Conservation (phyloP, 2,113 vertebrate species). For the Corythoichthys intestinalis region DNA sequence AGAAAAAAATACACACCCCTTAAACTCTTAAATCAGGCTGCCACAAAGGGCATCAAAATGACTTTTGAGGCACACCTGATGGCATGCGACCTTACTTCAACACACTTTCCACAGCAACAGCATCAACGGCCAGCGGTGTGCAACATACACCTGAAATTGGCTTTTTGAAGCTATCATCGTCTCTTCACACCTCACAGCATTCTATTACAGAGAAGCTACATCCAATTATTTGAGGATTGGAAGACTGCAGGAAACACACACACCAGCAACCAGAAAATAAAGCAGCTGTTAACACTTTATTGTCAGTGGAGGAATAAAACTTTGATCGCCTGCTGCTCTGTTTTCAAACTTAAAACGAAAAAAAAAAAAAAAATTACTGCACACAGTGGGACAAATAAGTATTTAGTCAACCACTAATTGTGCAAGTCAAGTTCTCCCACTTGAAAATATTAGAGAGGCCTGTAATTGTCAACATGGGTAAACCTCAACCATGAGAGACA, state of each 20-base stretch:
- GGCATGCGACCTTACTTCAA: background rate
- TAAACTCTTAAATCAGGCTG: background rate
- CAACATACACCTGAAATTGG: conserved; percentile 50
- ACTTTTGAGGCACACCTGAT: background rate
- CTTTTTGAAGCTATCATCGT: conserved; percentile 54
- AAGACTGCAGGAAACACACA: conserved; percentile 25
- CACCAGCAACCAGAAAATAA: background rate
- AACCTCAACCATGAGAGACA: too few relatives aligned
- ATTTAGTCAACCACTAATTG: too few relatives aligned
- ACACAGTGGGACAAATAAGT: too few relatives aligned
- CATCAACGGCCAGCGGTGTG: conserved; percentile 22
- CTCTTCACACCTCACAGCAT: conserved; percentile 63
- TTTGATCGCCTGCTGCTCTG: conserved; percentile 30
- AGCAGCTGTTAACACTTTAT: conserved; percentile 23
- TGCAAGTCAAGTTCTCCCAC: too few relatives aligned
- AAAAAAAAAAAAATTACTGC: too few relatives aligned
- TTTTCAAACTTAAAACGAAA: conserved; percentile 1
- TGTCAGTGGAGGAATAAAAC: conserved; percentile 17
- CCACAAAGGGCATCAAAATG: background rate
- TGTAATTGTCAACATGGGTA: too few relatives aligned
- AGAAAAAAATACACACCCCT: background rate
- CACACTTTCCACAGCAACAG: background rate
- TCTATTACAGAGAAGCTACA: conserved; percentile 60
- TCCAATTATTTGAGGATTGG: conserved; percentile 55
- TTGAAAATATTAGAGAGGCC: too few relatives aligned